Evolutionary conservation across 2,113 vertebrate species (phyloP), one percentile per base, ranked within the genome.

Genomic region (Rhineura floridana): DNA sequence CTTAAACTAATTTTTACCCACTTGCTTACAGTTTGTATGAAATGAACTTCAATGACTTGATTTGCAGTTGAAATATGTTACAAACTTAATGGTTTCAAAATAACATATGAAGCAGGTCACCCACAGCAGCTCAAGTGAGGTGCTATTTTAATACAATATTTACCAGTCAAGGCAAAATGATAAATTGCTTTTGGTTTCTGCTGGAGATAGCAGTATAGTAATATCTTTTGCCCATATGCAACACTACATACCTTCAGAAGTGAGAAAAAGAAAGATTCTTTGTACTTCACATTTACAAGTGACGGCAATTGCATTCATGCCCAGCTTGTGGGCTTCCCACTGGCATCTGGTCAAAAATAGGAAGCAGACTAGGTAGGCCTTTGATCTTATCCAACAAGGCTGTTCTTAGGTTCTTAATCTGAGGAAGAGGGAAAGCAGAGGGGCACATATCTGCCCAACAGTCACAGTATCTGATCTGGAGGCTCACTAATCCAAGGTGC

Each of bases 21-120:
- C 65, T 7, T 90, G 8, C 30, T 92, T 81, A 65, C 17, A 10
- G 67, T 84, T 88, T 92, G 55, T 67, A 75, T 88, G 55, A 90
- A 87, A 46, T 63, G 72, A 70, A 92, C 85, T 48, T 75, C 75
- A 88, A 70, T 83, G 1, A 70, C 23, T 69, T 59, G 52, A 88
- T 85, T 89, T 90, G 33, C 69, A 92, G 90, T 88, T 86, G 28
- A 93, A 89, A 33, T 86, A 88, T 84, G 55, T 92, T 73, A 88
- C 44, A 87, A 77, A 89, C 33, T 82, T 85, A 81, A 84, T 59
- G 85, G 73, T 33, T 88, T 90, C 72, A 88, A 83, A 90, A 89
- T 87, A 73, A 62, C 70, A 90, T 0, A 62, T n/a, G 90, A 87
- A 0, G 0, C 30, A 46, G 39, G 65, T 62, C 55, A 75, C 44